Conservation (phyloP, 2,797 vertebrate species). For the Cichlasoma orientale region DNA sequence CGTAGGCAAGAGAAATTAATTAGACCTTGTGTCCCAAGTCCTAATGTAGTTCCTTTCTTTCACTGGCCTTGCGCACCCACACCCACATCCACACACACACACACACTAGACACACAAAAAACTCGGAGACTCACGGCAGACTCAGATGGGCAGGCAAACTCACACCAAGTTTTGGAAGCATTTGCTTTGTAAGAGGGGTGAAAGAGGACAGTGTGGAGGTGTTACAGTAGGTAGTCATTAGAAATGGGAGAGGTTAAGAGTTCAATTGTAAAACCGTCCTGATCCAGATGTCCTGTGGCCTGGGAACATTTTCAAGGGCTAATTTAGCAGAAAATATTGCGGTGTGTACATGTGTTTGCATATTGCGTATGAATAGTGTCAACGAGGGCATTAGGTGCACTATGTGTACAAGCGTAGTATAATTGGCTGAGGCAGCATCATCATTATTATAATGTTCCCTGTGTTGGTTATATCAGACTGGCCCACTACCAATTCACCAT, state of each 20-base stretch:
- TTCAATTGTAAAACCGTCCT: slow-evolving; percentile 22
- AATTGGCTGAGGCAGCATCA: slow-evolving; percentile 48
- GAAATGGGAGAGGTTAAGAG: slow-evolving; percentile 13
- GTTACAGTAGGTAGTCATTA: slow-evolving; percentile 31
- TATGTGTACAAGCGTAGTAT: slow-evolving; percentile 3
- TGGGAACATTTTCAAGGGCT: slow-evolving; percentile 1
- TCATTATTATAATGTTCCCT: slow-evolving; percentile 37
- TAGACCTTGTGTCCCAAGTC: slow-evolving; percentile 74
- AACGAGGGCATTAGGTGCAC: slow-evolving; percentile 9
- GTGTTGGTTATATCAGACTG: slow-evolving; percentile 39
- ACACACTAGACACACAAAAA: background rate
- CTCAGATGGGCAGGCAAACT: slow-evolving; percentile 1
- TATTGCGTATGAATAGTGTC: background rate
- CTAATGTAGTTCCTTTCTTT: slow-evolving; percentile 68
- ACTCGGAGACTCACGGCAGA: background rate
- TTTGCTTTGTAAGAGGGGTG: background rate
- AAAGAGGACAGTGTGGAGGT: slow-evolving; percentile 8
- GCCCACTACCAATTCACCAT: slow-evolving; percentile 43
- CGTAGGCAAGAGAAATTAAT: slow-evolving; percentile 78
- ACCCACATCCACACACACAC: background rate
- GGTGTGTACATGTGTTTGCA: slow-evolving; percentile 10
- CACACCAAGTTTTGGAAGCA: slow-evolving; percentile 3
- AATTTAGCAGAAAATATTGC: slow-evolving; percentile 21
- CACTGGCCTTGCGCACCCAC: slow-evolving; percentile 10
- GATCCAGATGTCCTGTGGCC: slow-evolving; percentile 23